phyloP scores from a whole-genome alignment of 2,888 invertebrate genomes.

The Lepetodrilus schrolli region DNA sequence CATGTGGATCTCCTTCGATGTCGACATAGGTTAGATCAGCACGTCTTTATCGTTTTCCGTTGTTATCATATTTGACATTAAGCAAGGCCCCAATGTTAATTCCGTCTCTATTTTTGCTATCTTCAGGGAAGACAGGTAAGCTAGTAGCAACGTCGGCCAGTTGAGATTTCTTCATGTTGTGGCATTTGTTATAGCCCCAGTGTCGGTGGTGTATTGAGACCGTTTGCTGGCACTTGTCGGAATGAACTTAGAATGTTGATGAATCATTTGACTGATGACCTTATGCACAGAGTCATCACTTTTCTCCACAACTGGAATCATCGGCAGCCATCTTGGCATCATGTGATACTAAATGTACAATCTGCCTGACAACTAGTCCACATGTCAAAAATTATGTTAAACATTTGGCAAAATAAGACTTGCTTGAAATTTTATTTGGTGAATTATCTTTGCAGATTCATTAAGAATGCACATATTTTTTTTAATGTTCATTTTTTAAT shows the following conservation, averaged over 20 bases:
- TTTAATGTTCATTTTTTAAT: too few relatives aligned
- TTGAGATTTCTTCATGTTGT: conserved; percentile 20
- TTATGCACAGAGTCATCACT: neutral
- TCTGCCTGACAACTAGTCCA: neutral
- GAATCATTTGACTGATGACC: conserved; percentile 14
- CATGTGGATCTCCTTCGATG: neutral
- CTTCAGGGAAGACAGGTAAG: neutral
- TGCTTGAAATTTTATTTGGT: too few relatives aligned
- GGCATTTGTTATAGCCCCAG: conserved; percentile 24
- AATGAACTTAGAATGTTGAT: conserved; percentile 12
- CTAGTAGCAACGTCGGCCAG: neutral
- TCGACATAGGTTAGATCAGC: conserved; percentile 5
- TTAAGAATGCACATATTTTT: too few relatives aligned
- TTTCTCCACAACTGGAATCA: neutral
- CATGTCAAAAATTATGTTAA: neutral
- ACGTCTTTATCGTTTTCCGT: neutral
- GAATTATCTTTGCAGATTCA: too few relatives aligned
- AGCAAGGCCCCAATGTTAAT: neutral
- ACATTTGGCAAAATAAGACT: neutral
- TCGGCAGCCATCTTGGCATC: conserved; percentile 6
- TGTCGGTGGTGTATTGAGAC: neutral
- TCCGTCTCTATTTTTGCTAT: conserved; percentile 20
- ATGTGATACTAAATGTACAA: neutral
- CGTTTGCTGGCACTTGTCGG: neutral
- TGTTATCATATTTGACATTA: conserved; percentile 22